These are phyloP conservation scores for Leptoteleia sp. DNA, from an alignment of 1,140 invertebrate genomes.

Conservation along the genomic window DNA sequence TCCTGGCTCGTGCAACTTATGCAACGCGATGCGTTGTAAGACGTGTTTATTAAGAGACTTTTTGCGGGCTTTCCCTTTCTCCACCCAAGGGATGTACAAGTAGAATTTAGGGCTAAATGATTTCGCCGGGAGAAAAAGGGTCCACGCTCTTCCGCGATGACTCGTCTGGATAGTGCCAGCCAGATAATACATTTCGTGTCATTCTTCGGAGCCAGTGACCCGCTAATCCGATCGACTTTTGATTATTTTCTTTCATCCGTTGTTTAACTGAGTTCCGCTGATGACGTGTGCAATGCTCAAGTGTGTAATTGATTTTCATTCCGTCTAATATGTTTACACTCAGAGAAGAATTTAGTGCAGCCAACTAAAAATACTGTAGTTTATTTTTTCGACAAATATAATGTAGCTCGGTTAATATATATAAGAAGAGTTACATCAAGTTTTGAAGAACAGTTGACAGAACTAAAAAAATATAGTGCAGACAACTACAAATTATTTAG, in stretches of 20 bases:
- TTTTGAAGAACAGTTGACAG: too few species aligned
- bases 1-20: slow-evolving; percentile 74
- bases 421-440: too few species aligned
- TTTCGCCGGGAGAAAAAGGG: slow-evolving; percentile 37
- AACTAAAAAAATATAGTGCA: too few species aligned
- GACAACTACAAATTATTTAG: too few species aligned
- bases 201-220: slow-evolving; percentile 51
- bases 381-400: too few species aligned
- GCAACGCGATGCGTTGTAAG: slow-evolving; percentile 68
- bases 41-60: slow-evolving; percentile 76
- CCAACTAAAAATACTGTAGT: too few species aligned
- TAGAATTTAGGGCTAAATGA: slow-evolving; percentile 44
- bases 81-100: slow-evolving; percentile 12
- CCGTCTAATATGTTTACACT: too few species aligned
- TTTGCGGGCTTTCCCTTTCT: slow-evolving; percentile 40
- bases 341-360: too few species aligned
- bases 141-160: slow-evolving; percentile 51
- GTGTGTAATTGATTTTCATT: not conserved
- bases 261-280: slow-evolving; percentile 6
- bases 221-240: slow-evolving; percentile 51
- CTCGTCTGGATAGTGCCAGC: slow-evolving; percentile 41
- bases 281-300: slow-evolving; percentile 3
- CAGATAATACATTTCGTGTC: slow-evolving; percentile 39
- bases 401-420: too few species aligned
- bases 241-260: slow-evolving; percentile 19